These are phyloP conservation scores for Ammospiza nelsoni DNA, from an alignment of 2,113 vertebrate genomes.

Conservation along the genomic window DNA sequence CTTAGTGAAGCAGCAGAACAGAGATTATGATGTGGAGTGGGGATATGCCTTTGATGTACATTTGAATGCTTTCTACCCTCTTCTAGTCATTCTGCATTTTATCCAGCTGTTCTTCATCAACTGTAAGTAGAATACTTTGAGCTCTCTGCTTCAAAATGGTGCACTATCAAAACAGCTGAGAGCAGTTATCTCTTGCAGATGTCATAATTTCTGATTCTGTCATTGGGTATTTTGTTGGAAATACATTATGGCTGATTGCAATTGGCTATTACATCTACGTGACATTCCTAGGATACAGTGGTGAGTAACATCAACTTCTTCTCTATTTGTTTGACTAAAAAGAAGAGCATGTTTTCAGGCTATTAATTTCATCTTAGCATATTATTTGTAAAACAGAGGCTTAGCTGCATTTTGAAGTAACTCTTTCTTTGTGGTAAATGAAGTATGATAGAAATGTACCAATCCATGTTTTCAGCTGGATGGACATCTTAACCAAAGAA, in stretches of 20 bases:
- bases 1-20: conserved; percentile 87
- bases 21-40: conserved; percentile 95
- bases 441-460: neutral
- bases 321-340: neutral
- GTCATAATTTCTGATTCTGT: conserved; percentile 86
- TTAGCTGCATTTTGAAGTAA: neutral
- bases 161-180: neutral
- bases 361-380: neutral
- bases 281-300: conserved; percentile 96
- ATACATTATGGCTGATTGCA: conserved; percentile 92
- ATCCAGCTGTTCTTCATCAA: conserved; percentile 98
- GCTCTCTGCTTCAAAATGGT: neutral
- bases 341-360: neutral
- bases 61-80: conserved; percentile 96
- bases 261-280: conserved; percentile 97
- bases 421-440: neutral
- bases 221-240: conserved; percentile 84
- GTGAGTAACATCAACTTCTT: conserved; percentile 73
- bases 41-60: conserved; percentile 98
- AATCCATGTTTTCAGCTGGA: neutral
- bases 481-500: neutral
- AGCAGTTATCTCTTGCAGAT: conserved; percentile 79
- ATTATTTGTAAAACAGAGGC: neutral
- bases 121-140: conserved; percentile 80
- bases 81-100: conserved; percentile 94